Evolutionary conservation across 1,140 invertebrate species (phyloP).

Genomic region (Akabosia matsudoensis): DNA sequence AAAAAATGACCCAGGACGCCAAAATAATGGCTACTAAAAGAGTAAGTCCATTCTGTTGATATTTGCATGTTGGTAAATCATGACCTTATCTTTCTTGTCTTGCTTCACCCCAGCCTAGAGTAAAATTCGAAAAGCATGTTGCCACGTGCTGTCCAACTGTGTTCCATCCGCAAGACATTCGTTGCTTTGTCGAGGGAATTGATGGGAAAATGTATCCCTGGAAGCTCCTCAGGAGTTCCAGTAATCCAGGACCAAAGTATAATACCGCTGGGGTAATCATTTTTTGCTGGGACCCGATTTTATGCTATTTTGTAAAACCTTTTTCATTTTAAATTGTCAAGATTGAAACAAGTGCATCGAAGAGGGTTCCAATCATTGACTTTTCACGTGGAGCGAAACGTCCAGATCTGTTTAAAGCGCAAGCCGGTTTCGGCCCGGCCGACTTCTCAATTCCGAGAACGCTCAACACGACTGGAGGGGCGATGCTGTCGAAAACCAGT

Average conservation of each 20-base stretch:
- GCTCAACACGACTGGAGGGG: conserved; percentile 24
- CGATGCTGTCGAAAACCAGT: conserved; percentile 31
- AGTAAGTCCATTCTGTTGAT: not conserved
- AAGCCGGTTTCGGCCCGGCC: conserved; percentile 33
- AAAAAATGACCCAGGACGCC: not conserved
- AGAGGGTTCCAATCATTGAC: not conserved
- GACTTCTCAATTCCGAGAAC: conserved; percentile 27
- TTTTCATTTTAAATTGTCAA: not conserved
- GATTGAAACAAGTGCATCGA: conserved; percentile 31
- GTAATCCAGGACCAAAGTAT: conserved; percentile 36
- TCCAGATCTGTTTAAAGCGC: conserved; percentile 21
- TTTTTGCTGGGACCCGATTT: not conserved
- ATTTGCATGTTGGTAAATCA: too few species aligned
- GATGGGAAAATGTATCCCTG: conserved; percentile 42
- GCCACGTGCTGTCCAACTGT: conserved; percentile 35
- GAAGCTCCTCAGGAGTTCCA: conserved; percentile 20
- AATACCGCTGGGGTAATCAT: conserved; percentile 31
- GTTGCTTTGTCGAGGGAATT: conserved; percentile 32
- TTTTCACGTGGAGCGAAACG: conserved; percentile 13
- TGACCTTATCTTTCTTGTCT: too few species aligned
- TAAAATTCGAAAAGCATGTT: conserved; percentile 33
- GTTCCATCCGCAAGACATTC: conserved; percentile 39
- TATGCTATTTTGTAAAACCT: not conserved
- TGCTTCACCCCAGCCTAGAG: conserved; percentile 32
- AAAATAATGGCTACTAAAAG: conserved; percentile 2